Evolutionary conservation across 2,113 vertebrate species (phyloP).

Genomic region (Alexandromys fortis): DNA sequence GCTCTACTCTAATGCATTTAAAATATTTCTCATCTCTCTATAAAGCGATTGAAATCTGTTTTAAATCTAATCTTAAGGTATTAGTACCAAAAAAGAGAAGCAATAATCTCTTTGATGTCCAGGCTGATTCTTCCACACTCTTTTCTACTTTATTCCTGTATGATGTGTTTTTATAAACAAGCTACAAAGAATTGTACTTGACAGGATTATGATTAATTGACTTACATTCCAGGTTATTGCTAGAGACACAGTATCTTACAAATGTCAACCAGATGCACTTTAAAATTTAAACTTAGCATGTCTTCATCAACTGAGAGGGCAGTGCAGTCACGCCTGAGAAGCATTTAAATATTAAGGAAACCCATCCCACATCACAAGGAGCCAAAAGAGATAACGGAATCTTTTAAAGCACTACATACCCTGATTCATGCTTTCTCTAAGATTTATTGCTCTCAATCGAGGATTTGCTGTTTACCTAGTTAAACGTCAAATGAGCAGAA

Average conservation of each 20-base stretch:
- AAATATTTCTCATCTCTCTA: neutral
- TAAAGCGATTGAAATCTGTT: neutral
- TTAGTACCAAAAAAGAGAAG: neutral
- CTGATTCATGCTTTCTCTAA: neutral
- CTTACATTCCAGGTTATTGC: conserved; percentile 39
- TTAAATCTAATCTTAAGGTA: conserved; percentile 60
- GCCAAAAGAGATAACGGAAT: neutral
- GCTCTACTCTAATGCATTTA: conserved; percentile 38
- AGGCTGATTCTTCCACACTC: neutral
- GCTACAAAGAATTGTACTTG: conserved; percentile 31
- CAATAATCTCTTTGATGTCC: neutral
- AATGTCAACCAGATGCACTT: conserved; percentile 44
- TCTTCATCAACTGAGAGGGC: conserved; percentile 39
- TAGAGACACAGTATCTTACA: conserved; percentile 34
- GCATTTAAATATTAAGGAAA: conserved; percentile 50
- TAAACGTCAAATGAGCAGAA: conserved; percentile 27
- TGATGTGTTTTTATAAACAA: conserved; percentile 52
- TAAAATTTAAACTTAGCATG: conserved; percentile 37
- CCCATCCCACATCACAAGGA: neutral
- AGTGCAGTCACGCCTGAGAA: neutral
- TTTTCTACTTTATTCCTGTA: conserved; percentile 18
- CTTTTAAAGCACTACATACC: neutral
- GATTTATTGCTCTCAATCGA: neutral
- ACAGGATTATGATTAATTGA: conserved; percentile 50
- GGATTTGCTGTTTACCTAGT: neutral